Evolutionary conservation across 92 coral and sea anemone genomes (phyloP).

Genomic region (Phenganax marumi): DNA sequence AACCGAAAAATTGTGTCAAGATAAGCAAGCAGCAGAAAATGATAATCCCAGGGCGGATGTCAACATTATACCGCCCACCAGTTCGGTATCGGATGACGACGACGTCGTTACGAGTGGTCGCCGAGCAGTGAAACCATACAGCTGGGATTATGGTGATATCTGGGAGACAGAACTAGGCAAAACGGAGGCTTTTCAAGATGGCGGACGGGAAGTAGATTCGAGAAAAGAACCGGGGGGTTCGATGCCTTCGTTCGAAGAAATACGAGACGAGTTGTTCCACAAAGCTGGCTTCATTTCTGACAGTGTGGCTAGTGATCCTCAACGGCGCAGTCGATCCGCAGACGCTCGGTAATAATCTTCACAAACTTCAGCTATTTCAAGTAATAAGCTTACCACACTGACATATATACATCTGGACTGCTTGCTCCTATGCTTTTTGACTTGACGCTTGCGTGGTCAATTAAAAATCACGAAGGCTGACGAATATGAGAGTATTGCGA

Average conservation of each 20-base stretch:
- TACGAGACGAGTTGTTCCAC: constrained; percentile 38
- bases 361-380: neutral
- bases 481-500: too few relatives aligned
- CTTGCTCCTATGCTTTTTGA: too few relatives aligned
- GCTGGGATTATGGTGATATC: constrained; percentile 44
- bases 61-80: neutral
- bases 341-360: constrained; percentile 15
- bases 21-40: neutral
- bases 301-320: neutral
- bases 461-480: too few relatives aligned
- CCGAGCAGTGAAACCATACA: constrained; percentile 39
- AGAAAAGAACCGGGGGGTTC: neutral
- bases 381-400: too few relatives aligned
- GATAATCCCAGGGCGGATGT: neutral
- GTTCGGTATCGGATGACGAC: neutral
- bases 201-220: neutral
- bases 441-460: too few relatives aligned
- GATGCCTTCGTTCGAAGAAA: constrained; percentile 36
- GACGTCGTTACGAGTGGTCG: constrained; percentile 30
- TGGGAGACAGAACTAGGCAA: constrained; percentile 36
- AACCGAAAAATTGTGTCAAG: neutral
- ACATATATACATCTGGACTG: too few relatives aligned
- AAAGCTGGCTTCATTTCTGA: constrained; percentile 30
- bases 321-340: constrained; percentile 36
- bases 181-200: neutral